Evolutionary conservation across 1,140 invertebrate species (phyloP), one percentile per base, ranked within the genome.

Genomic region (Diploscapter pachys): DNA sequence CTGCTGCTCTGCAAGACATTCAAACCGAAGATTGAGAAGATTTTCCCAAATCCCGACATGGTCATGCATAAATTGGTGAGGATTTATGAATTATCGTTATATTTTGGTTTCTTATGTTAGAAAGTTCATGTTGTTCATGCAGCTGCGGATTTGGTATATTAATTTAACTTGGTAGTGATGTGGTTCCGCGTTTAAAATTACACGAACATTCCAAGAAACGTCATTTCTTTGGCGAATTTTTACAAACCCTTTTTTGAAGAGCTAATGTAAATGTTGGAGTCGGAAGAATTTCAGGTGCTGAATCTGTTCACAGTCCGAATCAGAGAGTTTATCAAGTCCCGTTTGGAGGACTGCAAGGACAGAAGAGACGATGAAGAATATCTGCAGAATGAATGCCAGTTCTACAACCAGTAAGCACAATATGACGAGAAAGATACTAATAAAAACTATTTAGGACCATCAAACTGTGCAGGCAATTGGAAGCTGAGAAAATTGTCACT

Each of bases 361-460:
- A 89, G 89, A 69, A 65, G 67, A n/a, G 93, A 95, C 84, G 89
- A 91, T 53, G 93, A 96, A 76, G 91, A 91, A 79, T 97, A 96
- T 88, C 88, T 98, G 65, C 91, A 90, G 72, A 93, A 92, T 81
- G 88, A 98, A 4, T 92, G 92, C 86, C 92, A 95, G 71, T 88
- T 96, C 56, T 97, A 96, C 86, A 92, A 89, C 79, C 90, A 92
- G 91, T 91, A 87, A 63, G n/a, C 6, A 5, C 0, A 5, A 6
- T 51, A 11, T 64, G 5, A 5, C 9, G 0, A 0, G 9, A 11
- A 57, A 6, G 4, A 13, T 55, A 76, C 6, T 62, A 2, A 71
- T 48, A 48, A 13, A 55, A 55, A 9, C 31, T 56, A 9, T 72
- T 68, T 48, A 72, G 75, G 9, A 76, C 75, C 9, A 11, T 71